Percentiles rank a stretch among this genome's conserved stretches.
phyloP scores from a whole-genome alignment of 2,888 invertebrate species.

The Platycheirus albimanus region DNA sequence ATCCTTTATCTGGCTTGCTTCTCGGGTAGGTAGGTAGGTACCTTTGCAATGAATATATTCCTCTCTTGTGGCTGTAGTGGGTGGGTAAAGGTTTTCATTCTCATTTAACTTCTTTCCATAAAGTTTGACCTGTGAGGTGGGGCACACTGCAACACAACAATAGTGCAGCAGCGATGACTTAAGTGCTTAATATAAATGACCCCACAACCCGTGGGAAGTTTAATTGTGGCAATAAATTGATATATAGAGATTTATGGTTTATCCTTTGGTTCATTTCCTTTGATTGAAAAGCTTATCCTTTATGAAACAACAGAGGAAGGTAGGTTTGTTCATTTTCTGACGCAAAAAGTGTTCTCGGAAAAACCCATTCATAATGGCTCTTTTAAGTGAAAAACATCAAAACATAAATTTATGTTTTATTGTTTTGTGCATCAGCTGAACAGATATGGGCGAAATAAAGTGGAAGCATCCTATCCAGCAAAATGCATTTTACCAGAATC shows the following conservation, averaged over 20 bases:
- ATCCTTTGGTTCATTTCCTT: constrained; percentile 18
- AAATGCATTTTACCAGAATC: no score
- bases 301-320: neutral
- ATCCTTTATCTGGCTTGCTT: neutral
- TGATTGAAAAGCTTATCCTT: constrained; percentile 61
- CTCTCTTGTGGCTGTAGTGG: neutral
- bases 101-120: neutral
- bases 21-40: neutral
- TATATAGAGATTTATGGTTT: constrained; percentile 59
- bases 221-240: constrained; percentile 50
- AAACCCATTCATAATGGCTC: no score
- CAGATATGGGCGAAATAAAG: no score
- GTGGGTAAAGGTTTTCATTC: constrained; percentile 7
- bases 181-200: neutral
- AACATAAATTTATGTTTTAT: no score
- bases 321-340: neutral
- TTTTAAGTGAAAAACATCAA: no score
- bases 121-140: neutral
- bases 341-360: no score
- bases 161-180: neutral
- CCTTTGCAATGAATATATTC: neutral
- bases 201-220: constrained; percentile 14
- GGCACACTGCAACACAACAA: neutral
- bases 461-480: no score
- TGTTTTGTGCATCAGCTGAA: no score